Evolutionary conservation across 2,113 vertebrate genomes (phyloP).

Genomic region (Arenaria interpres): DNA sequence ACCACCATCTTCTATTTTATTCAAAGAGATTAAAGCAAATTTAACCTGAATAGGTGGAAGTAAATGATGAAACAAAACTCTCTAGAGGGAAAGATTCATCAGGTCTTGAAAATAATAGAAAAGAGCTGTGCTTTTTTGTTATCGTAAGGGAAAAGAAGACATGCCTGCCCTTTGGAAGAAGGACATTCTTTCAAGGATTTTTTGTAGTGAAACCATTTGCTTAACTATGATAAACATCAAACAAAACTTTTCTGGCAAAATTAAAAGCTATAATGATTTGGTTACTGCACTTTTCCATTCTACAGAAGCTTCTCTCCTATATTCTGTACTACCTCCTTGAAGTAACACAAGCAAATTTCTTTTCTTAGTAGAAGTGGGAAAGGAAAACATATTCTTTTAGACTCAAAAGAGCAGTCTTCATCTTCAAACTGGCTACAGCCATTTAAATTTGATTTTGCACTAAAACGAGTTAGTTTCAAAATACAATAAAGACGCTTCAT

Average conservation of each 20-base stretch:
- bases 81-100: neutral
- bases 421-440: neutral
- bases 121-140: neutral
- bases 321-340: neutral
- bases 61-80: slow-evolving; percentile 10
- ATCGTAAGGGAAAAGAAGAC: neutral
- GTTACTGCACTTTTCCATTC: neutral
- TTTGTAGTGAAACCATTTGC: neutral
- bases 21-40: slow-evolving; percentile 34
- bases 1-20: neutral
- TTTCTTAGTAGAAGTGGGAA: slow-evolving; percentile 6
- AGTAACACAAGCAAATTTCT: neutral
- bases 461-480: neutral
- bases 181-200: neutral
- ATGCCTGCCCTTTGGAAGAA: neutral
- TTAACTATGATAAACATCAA: neutral
- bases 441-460: neutral
- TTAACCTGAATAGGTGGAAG: slow-evolving; percentile 15
- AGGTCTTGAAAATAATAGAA: neutral
- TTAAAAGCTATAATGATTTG: neutral
- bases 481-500: neutral
- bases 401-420: neutral
- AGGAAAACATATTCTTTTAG: neutral
- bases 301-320: neutral
- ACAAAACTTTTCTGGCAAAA: neutral